Conservation (phyloP, 2,888 invertebrate genomes). For the Tanypteryx hageni region DNA sequence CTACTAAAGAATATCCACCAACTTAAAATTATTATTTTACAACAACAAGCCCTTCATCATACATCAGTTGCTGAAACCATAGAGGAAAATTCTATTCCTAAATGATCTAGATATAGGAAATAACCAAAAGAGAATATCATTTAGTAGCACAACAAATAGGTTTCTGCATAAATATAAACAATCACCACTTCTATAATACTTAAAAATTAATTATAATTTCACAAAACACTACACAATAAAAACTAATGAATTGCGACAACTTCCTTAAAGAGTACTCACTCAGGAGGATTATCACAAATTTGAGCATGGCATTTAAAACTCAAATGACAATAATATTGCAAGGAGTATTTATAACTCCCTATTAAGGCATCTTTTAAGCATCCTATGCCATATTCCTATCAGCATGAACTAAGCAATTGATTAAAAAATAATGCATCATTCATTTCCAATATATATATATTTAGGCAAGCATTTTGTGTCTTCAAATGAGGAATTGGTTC, state of each 20-base stretch:
- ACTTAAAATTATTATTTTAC: too few relatives aligned
- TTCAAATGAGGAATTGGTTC: conserved; percentile 55
- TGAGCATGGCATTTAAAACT: conserved; percentile 57
- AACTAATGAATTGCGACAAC: conserved; percentile 29
- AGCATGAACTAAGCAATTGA: conserved; percentile 36
- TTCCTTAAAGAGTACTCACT: conserved; percentile 7
- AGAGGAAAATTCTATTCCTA: neutral
- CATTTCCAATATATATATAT: conserved; percentile 30
- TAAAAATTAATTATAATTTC: neutral
- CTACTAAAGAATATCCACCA: too few relatives aligned
- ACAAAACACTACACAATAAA: conserved; percentile 10
- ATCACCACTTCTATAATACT: neutral
- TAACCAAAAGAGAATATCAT: neutral
- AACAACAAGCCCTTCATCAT: too few relatives aligned
- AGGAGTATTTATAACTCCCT: conserved; percentile 44
- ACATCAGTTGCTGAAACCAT: too few relatives aligned
- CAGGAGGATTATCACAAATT: conserved; percentile 45
- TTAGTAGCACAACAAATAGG: neutral
- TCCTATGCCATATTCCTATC: conserved; percentile 19
- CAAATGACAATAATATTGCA: conserved; percentile 47
- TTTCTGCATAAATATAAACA: neutral
- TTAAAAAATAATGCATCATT: conserved; percentile 49
- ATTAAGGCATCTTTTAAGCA: conserved; percentile 61
- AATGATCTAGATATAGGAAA: neutral
- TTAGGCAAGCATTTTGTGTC: conserved; percentile 49